Percentiles rank a stretch among this genome's conserved stretches.
phyloP scores from a whole-genome alignment of 1,140 invertebrate species.

The Leucophenga varia region DNA sequence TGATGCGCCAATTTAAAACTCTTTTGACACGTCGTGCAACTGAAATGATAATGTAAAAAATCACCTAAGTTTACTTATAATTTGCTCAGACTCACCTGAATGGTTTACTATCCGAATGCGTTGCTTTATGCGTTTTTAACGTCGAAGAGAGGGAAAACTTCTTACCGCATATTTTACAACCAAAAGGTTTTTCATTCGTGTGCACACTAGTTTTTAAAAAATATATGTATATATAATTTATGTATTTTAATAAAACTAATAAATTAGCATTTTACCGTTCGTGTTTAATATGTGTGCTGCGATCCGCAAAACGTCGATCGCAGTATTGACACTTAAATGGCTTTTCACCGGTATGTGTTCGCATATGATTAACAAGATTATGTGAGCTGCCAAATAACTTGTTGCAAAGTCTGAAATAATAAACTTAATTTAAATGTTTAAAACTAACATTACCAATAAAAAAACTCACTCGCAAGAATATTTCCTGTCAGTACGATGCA shows the following conservation, averaged over 20 bases:
- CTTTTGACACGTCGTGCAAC: slow-evolving; percentile 36
- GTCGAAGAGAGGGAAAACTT: slow-evolving; percentile 59
- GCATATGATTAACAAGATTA: slow-evolving; percentile 45
- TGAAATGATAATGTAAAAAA: slow-evolving; percentile 12
- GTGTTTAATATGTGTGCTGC: slow-evolving; percentile 41
- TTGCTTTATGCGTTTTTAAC: slow-evolving; percentile 29
- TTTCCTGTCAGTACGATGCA: slow-evolving; percentile 23
- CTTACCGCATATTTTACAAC: slow-evolving; percentile 60
- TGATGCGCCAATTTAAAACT: slow-evolving; percentile 44
- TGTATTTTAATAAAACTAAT: not conserved
- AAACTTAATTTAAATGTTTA: not conserved
- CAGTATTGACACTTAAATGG: slow-evolving; percentile 40
- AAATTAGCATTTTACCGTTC: slow-evolving; percentile 33
- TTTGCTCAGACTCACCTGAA: slow-evolving; percentile 16
- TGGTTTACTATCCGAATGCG: slow-evolving; percentile 35
- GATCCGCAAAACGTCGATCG: slow-evolving; percentile 36
- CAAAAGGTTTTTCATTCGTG: slow-evolving; percentile 62
- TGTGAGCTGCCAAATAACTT: slow-evolving; percentile 36
- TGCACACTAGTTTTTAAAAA: slow-evolving; percentile 53
- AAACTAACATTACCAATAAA: not conserved
- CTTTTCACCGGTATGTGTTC: slow-evolving; percentile 47
- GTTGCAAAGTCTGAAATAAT: slow-evolving; percentile 28
- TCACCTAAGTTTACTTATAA: not conserved
- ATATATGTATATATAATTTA: not conserved
- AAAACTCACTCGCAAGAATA: slow-evolving; percentile 43